phyloP scores from a whole-genome alignment of 1,140 invertebrate genomes.

The Pogonomyrmex barbatus region DNA sequence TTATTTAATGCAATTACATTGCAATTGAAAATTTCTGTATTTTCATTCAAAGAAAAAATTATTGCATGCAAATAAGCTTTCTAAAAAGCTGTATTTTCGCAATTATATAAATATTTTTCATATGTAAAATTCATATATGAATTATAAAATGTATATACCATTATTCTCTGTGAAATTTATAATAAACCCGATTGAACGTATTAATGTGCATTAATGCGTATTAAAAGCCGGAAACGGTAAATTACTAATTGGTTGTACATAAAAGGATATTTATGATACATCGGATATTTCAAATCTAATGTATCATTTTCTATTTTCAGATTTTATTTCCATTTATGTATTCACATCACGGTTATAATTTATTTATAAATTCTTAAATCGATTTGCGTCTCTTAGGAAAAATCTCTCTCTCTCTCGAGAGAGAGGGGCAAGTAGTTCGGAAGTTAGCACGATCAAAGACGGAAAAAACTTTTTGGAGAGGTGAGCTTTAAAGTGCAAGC shows the following conservation, averaged over 20 bases:
- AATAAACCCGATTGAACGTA: background rate
- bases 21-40: no score
- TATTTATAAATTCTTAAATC: background rate
- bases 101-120: background rate
- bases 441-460: background rate
- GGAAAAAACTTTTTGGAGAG: background rate
- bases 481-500: background rate
- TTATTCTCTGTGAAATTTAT: slow-evolving; percentile 15
- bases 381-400: background rate
- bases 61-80: slow-evolving; percentile 1
- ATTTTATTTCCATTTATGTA: background rate
- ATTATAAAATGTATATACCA: background rate
- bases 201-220: slow-evolving; percentile 7
- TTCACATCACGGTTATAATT: background rate
- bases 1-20: no score
- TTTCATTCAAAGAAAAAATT: background rate
- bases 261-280: background rate
- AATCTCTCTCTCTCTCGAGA: background rate
- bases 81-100: background rate
- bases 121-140: background rate
- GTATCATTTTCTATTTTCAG: background rate
- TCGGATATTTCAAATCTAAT: background rate
- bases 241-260: background rate
- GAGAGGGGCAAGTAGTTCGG: background rate
- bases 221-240: slow-evolving; percentile 3